A percentile compares a stretch with the other conserved stretches of the same genome.
phyloP scores from a whole-genome alignment of 2,888 invertebrate species.

The Hemaris fuciformis region DNA sequence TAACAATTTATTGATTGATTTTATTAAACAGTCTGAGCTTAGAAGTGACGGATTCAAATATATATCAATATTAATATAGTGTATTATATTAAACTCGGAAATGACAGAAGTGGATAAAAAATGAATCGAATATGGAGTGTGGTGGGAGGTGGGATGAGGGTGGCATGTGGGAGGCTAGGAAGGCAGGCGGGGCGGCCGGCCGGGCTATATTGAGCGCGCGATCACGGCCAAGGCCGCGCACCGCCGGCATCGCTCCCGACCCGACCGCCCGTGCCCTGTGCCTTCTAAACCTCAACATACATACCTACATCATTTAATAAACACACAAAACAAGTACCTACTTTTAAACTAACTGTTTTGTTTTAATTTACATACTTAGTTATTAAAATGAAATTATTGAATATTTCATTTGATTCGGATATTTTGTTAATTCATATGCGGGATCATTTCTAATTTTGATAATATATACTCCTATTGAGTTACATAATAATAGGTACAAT shows the following conservation, averaged over 20 bases:
- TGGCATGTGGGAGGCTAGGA: slow-evolving; percentile 36
- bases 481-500: no score
- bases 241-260: slow-evolving; percentile 55
- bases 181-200: slow-evolving; percentile 40
- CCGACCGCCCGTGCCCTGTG: slow-evolving; percentile 42
- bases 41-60: background rate
- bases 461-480: no score
- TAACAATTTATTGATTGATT: background rate
- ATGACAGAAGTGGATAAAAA: slow-evolving; percentile 51
- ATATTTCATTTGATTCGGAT: background rate
- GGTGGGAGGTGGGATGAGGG: slow-evolving; percentile 34
- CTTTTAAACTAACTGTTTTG: background rate
- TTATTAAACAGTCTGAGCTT: background rate
- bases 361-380: no score
- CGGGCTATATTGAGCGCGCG: slow-evolving; percentile 78
- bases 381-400: no score
- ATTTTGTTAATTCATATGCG: no score
- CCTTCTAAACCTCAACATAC: slow-evolving; percentile 18
- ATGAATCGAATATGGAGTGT: slow-evolving; percentile 43
- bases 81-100: slow-evolving; percentile 31
- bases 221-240: slow-evolving; percentile 78
- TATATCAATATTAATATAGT: slow-evolving; percentile 7
- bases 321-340: no score
- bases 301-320: slow-evolving; percentile 28
- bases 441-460: no score